These are phyloP conservation scores for Xenopus laevis DNA, from an alignment of 2,113 vertebrate species.

Conservation along the genomic window DNA sequence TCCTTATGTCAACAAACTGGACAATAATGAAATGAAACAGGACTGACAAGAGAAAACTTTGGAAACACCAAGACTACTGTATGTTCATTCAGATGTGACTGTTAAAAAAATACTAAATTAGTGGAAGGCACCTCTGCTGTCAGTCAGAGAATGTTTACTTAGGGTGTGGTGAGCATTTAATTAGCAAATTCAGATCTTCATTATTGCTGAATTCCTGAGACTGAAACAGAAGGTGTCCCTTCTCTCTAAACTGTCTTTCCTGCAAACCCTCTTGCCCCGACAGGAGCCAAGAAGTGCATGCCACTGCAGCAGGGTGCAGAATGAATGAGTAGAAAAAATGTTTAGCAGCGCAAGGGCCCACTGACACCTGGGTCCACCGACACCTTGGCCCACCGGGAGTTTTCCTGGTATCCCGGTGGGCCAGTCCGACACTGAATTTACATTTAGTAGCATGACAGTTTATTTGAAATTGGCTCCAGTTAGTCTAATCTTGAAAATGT, in stretches of 20 bases:
- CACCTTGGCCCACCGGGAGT: too few species aligned
- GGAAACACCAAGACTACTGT: slow-evolving; percentile 11
- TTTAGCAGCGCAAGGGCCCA: too few species aligned
- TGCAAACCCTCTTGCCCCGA: not conserved
- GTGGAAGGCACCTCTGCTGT: slow-evolving; percentile 12
- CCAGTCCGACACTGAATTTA: too few species aligned
- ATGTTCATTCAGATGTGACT: slow-evolving; percentile 36
- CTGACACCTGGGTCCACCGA: too few species aligned
- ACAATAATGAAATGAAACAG: not conserved
- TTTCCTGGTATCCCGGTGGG: too few species aligned
- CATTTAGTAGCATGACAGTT: too few species aligned
- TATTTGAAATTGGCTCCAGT: too few species aligned
- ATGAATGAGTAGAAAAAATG: not conserved
- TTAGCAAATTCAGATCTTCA: slow-evolving; percentile 41
- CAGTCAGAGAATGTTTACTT: slow-evolving; percentile 44
- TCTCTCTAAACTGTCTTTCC: not conserved
- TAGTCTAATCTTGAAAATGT: too few species aligned
- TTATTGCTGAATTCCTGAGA: slow-evolving; percentile 28
- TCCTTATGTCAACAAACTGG: not conserved
- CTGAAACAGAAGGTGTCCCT: not conserved
- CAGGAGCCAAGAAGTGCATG: not conserved
- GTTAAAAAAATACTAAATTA: slow-evolving; percentile 25
- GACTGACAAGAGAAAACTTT: not conserved
- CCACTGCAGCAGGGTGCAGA: slow-evolving; percentile 3
- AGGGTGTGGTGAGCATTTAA: slow-evolving; percentile 20